Conservation (phyloP, 2,113 vertebrate species). For the Corynorhinus townsendii region DNA sequence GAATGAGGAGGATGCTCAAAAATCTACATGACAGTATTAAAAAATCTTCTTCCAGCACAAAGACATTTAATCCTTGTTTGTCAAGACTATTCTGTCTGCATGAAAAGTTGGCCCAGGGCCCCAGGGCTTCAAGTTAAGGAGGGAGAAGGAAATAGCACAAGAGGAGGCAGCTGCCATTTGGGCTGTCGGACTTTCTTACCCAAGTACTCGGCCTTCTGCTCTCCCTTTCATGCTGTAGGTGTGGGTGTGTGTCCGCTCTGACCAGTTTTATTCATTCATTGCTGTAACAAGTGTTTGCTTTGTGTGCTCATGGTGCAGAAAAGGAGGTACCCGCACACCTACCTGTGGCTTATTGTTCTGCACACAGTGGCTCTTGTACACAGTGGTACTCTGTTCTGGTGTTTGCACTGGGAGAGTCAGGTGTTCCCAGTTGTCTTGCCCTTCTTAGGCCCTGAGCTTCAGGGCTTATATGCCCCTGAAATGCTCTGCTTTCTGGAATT, state of each 20-base stretch:
- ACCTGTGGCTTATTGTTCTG: neutral
- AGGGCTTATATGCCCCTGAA: neutral
- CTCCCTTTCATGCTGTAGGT: neutral
- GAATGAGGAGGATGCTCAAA: neutral
- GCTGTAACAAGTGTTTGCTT: neutral
- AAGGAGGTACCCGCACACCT: neutral
- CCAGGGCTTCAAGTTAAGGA: neutral
- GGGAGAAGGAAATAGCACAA: neutral
- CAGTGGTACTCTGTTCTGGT: neutral
- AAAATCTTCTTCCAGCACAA: neutral
- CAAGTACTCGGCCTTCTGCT: neutral
- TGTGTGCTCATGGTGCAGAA: neutral
- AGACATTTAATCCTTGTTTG: conserved; percentile 30
- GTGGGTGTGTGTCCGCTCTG: neutral
- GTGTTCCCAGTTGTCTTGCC: neutral
- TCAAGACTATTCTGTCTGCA: conserved; percentile 14
- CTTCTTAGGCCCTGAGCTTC: neutral
- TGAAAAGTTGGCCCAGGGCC: neutral
- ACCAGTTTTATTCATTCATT: neutral
- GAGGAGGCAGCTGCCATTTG: neutral
- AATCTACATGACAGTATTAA: neutral
- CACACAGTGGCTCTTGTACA: accelerated
- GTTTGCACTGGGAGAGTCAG: neutral
- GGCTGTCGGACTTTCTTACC: neutral
- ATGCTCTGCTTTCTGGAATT: conserved; percentile 46